Evolutionary conservation across 2,888 invertebrate genomes (phyloP).

Genomic region (Andricus quercusramuli): DNA sequence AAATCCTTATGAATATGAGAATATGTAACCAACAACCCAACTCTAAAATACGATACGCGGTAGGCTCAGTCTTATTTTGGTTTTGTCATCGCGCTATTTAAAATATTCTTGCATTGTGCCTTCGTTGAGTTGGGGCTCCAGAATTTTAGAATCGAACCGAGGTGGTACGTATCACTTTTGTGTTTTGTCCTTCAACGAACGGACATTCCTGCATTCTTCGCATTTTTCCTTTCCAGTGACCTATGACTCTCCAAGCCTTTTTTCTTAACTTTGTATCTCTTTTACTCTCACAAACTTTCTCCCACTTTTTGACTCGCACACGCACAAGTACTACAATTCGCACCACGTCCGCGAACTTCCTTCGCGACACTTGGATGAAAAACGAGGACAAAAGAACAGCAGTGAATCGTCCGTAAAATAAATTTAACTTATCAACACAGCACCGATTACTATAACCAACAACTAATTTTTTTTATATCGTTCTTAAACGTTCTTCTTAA

Average conservation of each 20-base stretch:
- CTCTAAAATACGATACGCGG: slow-evolving; percentile 54
- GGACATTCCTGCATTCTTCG: slow-evolving; percentile 54
- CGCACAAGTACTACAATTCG: slow-evolving; percentile 47
- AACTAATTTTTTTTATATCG: slow-evolving; percentile 43
- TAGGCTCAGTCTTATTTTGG: slow-evolving; percentile 75
- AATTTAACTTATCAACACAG: slow-evolving; percentile 46
- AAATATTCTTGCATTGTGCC: slow-evolving; percentile 66
- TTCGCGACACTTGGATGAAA: slow-evolving; percentile 50
- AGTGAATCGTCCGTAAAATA: slow-evolving; percentile 24
- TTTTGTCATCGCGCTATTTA: slow-evolving; percentile 60
- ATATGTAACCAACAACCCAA: slow-evolving; percentile 7
- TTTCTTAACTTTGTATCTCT: slow-evolving; percentile 53
- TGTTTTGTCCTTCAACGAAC: slow-evolving; percentile 49
- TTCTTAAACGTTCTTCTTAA: background rate
- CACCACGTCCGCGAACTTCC: slow-evolving; percentile 59
- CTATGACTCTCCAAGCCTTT: slow-evolving; percentile 50
- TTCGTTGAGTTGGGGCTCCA: slow-evolving; percentile 49
- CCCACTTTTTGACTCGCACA: slow-evolving; percentile 53
- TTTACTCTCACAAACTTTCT: slow-evolving; percentile 43
- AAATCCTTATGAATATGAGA: slow-evolving; percentile 21
- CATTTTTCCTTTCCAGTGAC: slow-evolving; percentile 47
- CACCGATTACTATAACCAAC: slow-evolving; percentile 56
- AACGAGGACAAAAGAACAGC: slow-evolving; percentile 46
- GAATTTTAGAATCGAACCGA: slow-evolving; percentile 56
- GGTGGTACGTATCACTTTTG: slow-evolving; percentile 63